Base-by-base conservation (phyloP, 2,888 invertebrate genomes). In the Eutolmus rufibarbis region DNA sequence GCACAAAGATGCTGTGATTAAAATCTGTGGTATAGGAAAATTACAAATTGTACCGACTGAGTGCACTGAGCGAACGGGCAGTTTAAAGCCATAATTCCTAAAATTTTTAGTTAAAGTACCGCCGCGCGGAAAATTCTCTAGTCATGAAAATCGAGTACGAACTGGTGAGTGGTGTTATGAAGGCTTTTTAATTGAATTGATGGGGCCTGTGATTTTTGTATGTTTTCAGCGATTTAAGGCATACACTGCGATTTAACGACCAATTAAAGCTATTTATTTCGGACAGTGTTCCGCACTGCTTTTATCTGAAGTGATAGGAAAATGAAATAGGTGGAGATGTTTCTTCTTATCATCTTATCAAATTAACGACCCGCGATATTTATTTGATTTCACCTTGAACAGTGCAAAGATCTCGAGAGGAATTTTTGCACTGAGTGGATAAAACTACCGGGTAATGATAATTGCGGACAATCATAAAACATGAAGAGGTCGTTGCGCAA, bases 81-180 rank as follows among this genome's bases (percentile, higher is more conserved):
- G 12, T 28, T 66, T 66, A 23, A 28, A 19, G 66, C 8, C 19
- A 56, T n/a, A 56, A 51, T 51, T 51, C n/a, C n/a, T 51, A 51
- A 46, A 51, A 5, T 51, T 51, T 51, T 12, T 28, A 9, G 4
- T 66, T 23, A 28, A 28, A 12, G 66, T 14, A 46, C 19, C 28
- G 28, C 1, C 2, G 28, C 66, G 66, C 66, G 66, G 28, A 66
- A 66, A 66, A 23, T 46, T 46, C 43, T 88, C 88, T 77, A 89
- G 90, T 89, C 88, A 91, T 91, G 91, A 90, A 90, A 90, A 89
- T 90, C 89, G 91, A 91, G 89, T 91, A 91, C 89, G 89, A 91
- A 88, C 89, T 91, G 91, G 91, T 91, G 90, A 34, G 89, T 86
- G 56, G 3, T 46, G 43, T 46, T 46, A 46, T 51, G 19, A n/a